Evolutionary conservation across 2,888 invertebrate genomes (phyloP), one percentile per base, ranked within the genome.

Genomic region (Mongoloraphidia duomilia): DNA sequence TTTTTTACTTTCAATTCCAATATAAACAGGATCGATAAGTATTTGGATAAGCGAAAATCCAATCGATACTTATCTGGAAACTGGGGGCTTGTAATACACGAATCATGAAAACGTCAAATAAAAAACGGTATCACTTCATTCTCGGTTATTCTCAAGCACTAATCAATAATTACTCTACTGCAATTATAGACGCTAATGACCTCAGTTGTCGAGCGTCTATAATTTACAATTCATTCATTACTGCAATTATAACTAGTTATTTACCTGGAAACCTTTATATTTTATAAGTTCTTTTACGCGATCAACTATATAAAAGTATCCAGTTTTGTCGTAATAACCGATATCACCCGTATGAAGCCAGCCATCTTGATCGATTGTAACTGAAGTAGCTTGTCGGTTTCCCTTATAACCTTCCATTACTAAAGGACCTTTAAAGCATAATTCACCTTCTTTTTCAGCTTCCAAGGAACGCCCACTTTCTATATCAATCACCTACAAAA

Each of bases 281-380:
- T 93, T 93, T 59, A 93, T 92, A 33, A 93, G 76, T 62, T 92
- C 91, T 63, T 93, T 93, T 14, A 90, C 69, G 52, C 93, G 71
- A 64, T 91, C 93, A 2, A 90, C 84, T 53, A 92, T 79, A 60
- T 76, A 90, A 65, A 89, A 84, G 64, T 75, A 80, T 1, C 80
- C 81, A 12, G 89, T 80, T 1, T 76, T 65, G 60, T 91, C 88
- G 57, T 80, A 86, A 63, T 85, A 88, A 1, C 84, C 91, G 55
- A 92, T 70, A 63, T 93, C 92, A 0, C 91, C 91, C 34, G 83
- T 79, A 55, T 79, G 76, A 10, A 85, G 64, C 77, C 80, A 93
- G 0, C 91, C 90, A 50, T 88, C 82, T 13, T 66, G 62, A 57
- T 85, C 84, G 17, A 89, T 70, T 1, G 72, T 73, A 5, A 71